Evolutionary conservation across 2,797 vertebrate genomes (phyloP), one percentile per base, ranked within the genome.

Genomic region (Gallirallus australis): DNA sequence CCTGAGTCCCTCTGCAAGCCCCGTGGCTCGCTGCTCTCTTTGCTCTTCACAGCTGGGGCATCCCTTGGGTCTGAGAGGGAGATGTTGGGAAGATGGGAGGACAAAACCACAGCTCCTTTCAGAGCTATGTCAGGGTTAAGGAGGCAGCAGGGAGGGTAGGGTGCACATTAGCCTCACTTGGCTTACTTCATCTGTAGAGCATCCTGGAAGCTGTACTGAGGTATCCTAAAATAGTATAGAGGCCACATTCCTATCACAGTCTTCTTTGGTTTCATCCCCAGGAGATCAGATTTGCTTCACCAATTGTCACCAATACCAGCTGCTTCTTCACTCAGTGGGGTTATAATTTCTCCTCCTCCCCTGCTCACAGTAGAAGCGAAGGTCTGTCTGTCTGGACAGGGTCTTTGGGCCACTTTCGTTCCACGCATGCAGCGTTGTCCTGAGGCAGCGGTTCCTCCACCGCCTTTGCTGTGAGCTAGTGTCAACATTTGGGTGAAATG

Each of bases 341-440:
- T 18, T 70, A 13, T 23, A 4, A 3, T 24, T 66, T 37, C 59
- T 89, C 47, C 59, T 86, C 9, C 66, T 80, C 11, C 53, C 28
- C 53, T 61, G 7, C 45, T 68, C 21, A 6, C 0, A 7, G 35
- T 2, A 35, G 31, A 65, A 76, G 21, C 9, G 77, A 66, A 77
- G 7, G 13, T 4, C 2, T 65, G 11, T 20, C 18, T 54, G 21
- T 27, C 33, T 19, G 4, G n/a, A 12, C 14, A 15, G 15, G 45
- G 23, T 0, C 35, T 82, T 70, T 7, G 19, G 23, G 48, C 14
- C 4, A 0, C 35, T 76, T 75, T 86, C 28, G 37, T 42, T 11
- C 64, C 60, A 16, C 0, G 0, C 23, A 15, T 25, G 7, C 1
- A 1, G 9, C 1, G 0, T 1, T 68, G 24, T 87, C 45, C 59